These are phyloP conservation scores for Pterocles burchelli DNA, from an alignment of 2,113 vertebrate genomes.

Conservation along the genomic window DNA sequence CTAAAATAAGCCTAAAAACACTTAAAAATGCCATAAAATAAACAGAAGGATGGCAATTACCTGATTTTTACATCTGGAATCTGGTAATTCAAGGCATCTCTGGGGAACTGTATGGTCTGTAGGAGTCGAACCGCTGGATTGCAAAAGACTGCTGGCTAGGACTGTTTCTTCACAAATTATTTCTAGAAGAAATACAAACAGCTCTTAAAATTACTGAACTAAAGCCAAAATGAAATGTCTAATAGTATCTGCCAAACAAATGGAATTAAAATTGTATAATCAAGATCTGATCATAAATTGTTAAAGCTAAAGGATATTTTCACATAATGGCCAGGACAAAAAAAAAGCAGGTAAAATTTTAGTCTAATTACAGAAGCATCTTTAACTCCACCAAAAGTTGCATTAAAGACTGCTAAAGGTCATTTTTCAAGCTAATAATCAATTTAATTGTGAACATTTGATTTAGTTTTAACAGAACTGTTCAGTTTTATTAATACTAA, in stretches of 20 bases:
- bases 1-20: background rate
- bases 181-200: conserved; percentile 69
- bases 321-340: background rate
- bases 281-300: background rate
- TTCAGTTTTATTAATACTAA: background rate
- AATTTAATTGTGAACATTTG: background rate
- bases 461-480: background rate
- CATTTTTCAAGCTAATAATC: background rate
- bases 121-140: conserved; percentile 75
- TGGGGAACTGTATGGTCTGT: conserved; percentile 80
- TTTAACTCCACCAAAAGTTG: background rate
- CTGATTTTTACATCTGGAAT: conserved; percentile 73
- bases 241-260: background rate
- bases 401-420: background rate
- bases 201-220: background rate
- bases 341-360: background rate
- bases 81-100: conserved; percentile 75
- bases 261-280: background rate
- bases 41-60: conserved; percentile 43
- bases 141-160: conserved; percentile 78
- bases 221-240: background rate
- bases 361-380: background rate
- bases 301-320: background rate
- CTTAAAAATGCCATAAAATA: background rate
- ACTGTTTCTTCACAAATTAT: conserved; percentile 78